Evolutionary conservation across 2,797 vertebrate genomes (phyloP), one percentile per base, ranked within the genome.

Genomic region (Eleutherodactylus coqui): DNA sequence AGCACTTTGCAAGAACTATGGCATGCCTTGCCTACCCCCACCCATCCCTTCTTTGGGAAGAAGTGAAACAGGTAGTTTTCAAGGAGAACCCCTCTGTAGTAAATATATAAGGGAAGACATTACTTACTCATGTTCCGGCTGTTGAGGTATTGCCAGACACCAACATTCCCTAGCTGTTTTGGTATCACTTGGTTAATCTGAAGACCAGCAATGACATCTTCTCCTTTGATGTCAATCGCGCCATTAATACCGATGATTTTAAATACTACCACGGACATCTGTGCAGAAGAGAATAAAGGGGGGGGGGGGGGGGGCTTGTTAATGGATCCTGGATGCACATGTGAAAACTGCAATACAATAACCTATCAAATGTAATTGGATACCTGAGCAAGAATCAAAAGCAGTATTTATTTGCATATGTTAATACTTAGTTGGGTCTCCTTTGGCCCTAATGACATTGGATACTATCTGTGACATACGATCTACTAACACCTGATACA

Each of bases 181-280:
- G 97, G 96, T 32, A 92, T 92, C 90, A 99, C 95, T 85, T 90
- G 94, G 83, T 96, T 96, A 87, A 99, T 96, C 90, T 98, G 96
- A 88, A 99, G 94, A 83, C 96, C 96, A 88, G 97, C 91, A 78
- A 95, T 94, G 10, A 94, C 93, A 91, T 96, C 97, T 90, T 98
- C 97, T 1, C 97, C 97, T 92, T 93, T 93, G 85, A 95, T 94
- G 89, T 98, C 96, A 92, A 98, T 95, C 89, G 95, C 95, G 82
- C 95, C 95, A 73, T 96, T 97, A 90, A 98, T 90, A 16, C 96
- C 96, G 92, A 93, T 95, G 86, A 98, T 95, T 94, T 96, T 97
- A 92, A 99, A 92, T 89, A 99, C 95, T 90, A 99, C 94, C 89
- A 99, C 96, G 1, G 98, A 99, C 92, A 99, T 97, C 97, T 99